Base-by-base conservation (phyloP, 2,113 vertebrate species). In the Sinocyclocheilus anshuiensis region DNA sequence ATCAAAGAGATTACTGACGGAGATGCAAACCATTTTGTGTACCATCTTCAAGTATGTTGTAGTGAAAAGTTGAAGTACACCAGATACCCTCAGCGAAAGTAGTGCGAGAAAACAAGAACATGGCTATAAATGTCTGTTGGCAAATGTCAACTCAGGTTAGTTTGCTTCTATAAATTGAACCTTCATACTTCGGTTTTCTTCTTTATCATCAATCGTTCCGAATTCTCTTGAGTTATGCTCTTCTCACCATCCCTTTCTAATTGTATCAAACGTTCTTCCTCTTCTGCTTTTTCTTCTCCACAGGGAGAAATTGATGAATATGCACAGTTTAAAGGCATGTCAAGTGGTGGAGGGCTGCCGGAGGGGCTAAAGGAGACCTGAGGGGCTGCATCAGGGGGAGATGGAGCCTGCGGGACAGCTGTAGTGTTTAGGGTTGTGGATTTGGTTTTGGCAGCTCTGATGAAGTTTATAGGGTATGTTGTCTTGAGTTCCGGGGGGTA, bases 271-370 rank as follows among this genome's bases (percentile, higher is more conserved):
- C 65, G 57, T 1, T 92, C 91, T 1, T 16, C 42, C 16, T 93
- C 92, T 3, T 91, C 92, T 8, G 92, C 92, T 1, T 87, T 50
- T 12, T 92, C 94, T 61, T 95, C 94, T 42, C 92, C 94, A 12
- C 90, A 95, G 0, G 94, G 93, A 9, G 94, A 95, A 55, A 94
- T 92, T 59, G 95, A 94, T 0, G 95, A 95, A 89, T 95, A 94
- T 39, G 0, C 89, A 89, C 36, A 92, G 88, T 88, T 93, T 18
- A 87, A 72, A 24, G 79, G 33, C 15, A 82, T n/a, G 45, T 72
- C 33, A 18, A 74, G 6, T 1, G 65, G n/a, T 1, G 72, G 67
- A 9, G 84, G 81, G 22, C 78, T 81, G 13, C 79, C 59, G 22
- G 87, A 50, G 9, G 83, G 78, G 39, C 29, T 61, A 29, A 50